Conservation (phyloP, 2,888 invertebrate species). For the Phlogophora meticulosa region DNA sequence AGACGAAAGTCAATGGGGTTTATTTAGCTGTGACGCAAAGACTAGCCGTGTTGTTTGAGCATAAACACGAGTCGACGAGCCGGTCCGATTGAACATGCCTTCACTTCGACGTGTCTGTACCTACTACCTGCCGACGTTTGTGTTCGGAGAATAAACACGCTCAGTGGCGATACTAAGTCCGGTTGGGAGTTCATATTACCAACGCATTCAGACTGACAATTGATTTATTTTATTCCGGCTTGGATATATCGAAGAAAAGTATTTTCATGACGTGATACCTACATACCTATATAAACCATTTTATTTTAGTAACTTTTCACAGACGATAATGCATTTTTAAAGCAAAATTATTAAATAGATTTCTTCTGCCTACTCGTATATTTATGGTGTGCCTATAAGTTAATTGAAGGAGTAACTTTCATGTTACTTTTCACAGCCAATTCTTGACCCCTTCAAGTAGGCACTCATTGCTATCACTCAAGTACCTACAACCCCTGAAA, state of each 20-base stretch:
- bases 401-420: not conserved
- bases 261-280: not conserved
- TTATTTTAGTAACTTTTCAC: not conserved
- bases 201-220: constrained; percentile 76
- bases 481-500: constrained; percentile 13
- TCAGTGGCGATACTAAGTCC: constrained; percentile 78
- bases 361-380: too few relatives aligned
- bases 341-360: not conserved
- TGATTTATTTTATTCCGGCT: constrained; percentile 74
- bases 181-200: constrained; percentile 78
- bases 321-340: not conserved
- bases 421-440: not conserved
- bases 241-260: constrained; percentile 3
- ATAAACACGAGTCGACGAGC: constrained; percentile 51
- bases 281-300: constrained; percentile 3
- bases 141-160: constrained; percentile 86
- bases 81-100: constrained; percentile 56
- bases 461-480: constrained; percentile 10
- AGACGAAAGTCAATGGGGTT: constrained; percentile 53
- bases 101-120: constrained; percentile 37
- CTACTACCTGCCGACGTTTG: constrained; percentile 37
- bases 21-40: constrained; percentile 47
- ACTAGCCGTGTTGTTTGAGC: constrained; percentile 50
- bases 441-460: constrained; percentile 7
- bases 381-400: too few relatives aligned